Evolutionary conservation across 2,113 vertebrate species (phyloP), one percentile per base, ranked within the genome.

Genomic region (Paralichthys olivaceus): DNA sequence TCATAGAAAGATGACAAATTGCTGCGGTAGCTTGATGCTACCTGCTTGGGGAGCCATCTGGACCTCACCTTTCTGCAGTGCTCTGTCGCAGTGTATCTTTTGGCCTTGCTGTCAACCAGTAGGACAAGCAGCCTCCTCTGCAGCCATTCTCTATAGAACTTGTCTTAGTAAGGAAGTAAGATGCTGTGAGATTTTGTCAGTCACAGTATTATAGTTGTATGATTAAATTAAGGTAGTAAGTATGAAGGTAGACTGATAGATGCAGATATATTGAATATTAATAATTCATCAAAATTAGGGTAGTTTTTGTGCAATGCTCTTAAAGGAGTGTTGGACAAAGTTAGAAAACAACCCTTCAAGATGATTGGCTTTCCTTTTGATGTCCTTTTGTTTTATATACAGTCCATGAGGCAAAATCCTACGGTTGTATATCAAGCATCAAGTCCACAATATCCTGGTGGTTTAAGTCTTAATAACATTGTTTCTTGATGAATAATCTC

Each of bases 1-100:
- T 80, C 53, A 80, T 71, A 71, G 80, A 81, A 75, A 86, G 77
- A 84, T 88, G 84, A 86, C 79, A 62, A 88, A 91, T 86, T 85
- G 81, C 84, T 61, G 79, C 68, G 80, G 80, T 75, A 49, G 77
- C 60, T 78, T 72, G 77, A 56, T 17, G 19, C 74, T 65, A 68
- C 77, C 73, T 80, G 75, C 81, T 54, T 53, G 45, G 22, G 34
- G 57, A 85, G 71, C 60, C 40, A 65, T 85, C 78, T 81, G 68
- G 53, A 84, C 72, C 75, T 80, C 73, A 85, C 87, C 71, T 84
- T 78, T 79, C 75, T 57, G 26, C 59, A 58, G 47, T 56, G 79
- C 72, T 79, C 66, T 72, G 70, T 59, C 57, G 68, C 58, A 45
- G 64, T 64, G 54, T 57, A 54, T 86, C 79, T 61, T 72, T 67